Base-by-base conservation (phyloP, 2,113 vertebrate species). In the Cyprinodon tularosa region DNA sequence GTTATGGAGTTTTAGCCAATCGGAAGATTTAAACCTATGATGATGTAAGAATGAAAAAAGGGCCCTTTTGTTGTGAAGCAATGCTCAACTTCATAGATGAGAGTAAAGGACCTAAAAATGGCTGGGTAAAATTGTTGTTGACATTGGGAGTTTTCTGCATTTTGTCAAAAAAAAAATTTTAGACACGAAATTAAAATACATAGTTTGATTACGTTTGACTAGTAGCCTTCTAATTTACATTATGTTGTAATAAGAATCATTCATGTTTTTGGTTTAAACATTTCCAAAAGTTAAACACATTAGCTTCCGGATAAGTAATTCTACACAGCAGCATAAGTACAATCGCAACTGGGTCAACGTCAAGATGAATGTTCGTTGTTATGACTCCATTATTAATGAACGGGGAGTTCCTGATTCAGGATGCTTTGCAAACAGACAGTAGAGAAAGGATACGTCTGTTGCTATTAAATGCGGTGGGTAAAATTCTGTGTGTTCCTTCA, bases 311-410 rank as follows among this genome's bases (percentile, higher is more conserved):
- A 29, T 29, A 29, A 1, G 1, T 84, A 59, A 39, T 79, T 82
- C 88, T 82, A 72, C 53, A 72, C 6, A 36, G 64, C 42, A 72
- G 37, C 66, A 67, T 63, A 74, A 84, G 73, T 53, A 76, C 66
- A 72, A 81, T 73, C 78, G 48, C 63, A 91, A 86, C 66, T 75
- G 83, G 85, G 68, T 85, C 71, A 70, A 72, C 22, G 15, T 68
- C 66, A 67, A 67, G 62, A 62, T 44, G 22, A 39, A 66, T 84
- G 80, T 71, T 12, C 36, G 17, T 68, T 62, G 57, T 62, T 80
- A 63, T 50, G 12, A 68, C 72, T 75, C 17, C 47, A 83, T 76
- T 80, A 85, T 85, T 86, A 74, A 86, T 85, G 53, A 74, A 40
- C 10, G 20, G 36, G 39, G 64, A 71, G 63, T 70, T 66, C 72